These are phyloP conservation scores for Adineta ricciae DNA, from an alignment of 2,888 invertebrate genomes.

Conservation along the genomic window DNA sequence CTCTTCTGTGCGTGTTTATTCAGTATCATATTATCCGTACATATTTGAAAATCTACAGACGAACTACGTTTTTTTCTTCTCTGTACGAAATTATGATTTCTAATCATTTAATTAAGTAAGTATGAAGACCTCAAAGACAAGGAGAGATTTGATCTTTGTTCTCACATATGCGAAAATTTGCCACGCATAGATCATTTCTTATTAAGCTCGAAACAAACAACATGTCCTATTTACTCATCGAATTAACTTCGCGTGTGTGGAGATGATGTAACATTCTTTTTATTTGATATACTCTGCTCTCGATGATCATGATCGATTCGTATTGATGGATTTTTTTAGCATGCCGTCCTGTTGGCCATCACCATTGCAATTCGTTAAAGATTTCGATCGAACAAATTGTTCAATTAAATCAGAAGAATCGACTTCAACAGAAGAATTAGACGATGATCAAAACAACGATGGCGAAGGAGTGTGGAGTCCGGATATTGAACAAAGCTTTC, in stretches of 20 bases:
- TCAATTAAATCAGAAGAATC: slow-evolving; percentile 18
- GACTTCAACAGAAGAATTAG: neutral
- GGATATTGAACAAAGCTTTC: slow-evolving; percentile 99
- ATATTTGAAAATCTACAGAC: neutral
- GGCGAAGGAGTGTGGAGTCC: slow-evolving; percentile 99
- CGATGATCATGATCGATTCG: neutral
- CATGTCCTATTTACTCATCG: neutral
- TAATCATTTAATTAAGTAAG: neutral
- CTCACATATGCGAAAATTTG: neutral
- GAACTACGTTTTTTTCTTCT: neutral
- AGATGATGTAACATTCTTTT: neutral
- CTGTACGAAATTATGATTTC: neutral
- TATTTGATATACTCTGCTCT: neutral
- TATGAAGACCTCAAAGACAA: neutral
- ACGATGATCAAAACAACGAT: slow-evolving; percentile 54
- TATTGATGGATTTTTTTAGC: neutral
- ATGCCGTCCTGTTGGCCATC: neutral
- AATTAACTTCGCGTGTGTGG: slow-evolving; percentile 4
- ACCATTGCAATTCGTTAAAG: neutral
- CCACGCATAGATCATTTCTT: neutral
- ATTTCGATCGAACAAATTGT: neutral
- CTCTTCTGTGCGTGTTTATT: neutral
- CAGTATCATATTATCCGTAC: neutral
- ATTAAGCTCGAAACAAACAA: slow-evolving; percentile 13
- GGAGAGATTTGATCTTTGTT: neutral